Percentiles rank a stretch among this genome's conserved stretches.
Evolutionary conservation across 2,888 invertebrate genomes (phyloP).

Genomic region (Xestoiulus laeticollis): DNA sequence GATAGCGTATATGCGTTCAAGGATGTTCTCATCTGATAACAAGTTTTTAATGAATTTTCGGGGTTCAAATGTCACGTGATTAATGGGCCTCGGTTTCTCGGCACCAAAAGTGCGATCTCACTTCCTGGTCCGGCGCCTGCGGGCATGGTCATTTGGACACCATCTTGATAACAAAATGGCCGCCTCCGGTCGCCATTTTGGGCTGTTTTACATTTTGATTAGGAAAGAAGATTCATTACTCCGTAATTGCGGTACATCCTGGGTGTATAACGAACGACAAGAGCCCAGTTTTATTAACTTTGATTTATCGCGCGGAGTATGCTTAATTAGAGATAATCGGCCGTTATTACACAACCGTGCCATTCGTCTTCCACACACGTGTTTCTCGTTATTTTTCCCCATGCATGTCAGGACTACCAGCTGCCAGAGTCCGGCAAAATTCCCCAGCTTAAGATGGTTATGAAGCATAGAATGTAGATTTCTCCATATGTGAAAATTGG

Average conservation of each 20-base stretch:
- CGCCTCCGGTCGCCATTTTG: not conserved
- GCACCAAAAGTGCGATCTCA: not conserved
- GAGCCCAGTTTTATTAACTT: not conserved
- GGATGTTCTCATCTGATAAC: conserved; percentile 18
- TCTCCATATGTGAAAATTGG: not conserved
- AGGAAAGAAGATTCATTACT: not conserved
- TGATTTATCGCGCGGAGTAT: not conserved
- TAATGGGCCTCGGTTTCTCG: not conserved
- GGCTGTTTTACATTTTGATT: not conserved
- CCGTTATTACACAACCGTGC: not conserved
- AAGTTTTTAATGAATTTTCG: not conserved
- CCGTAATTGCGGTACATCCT: too few relatives aligned
- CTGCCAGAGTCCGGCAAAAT: not conserved
- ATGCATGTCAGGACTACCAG: not conserved
- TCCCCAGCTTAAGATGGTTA: not conserved
- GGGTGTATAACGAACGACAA: not conserved
- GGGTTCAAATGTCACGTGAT: not conserved
- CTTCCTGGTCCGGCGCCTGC: not conserved
- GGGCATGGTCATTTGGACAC: not conserved
- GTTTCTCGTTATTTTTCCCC: not conserved
- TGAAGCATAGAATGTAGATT: too few relatives aligned
- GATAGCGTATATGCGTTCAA: not conserved
- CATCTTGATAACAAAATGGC: not conserved
- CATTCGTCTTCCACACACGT: not conserved
- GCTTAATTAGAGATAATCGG: conserved; percentile 3